These are phyloP conservation scores for Toxotes lorentzi DNA, from an alignment of 2,797 vertebrate genomes.

Conservation along the genomic window DNA sequence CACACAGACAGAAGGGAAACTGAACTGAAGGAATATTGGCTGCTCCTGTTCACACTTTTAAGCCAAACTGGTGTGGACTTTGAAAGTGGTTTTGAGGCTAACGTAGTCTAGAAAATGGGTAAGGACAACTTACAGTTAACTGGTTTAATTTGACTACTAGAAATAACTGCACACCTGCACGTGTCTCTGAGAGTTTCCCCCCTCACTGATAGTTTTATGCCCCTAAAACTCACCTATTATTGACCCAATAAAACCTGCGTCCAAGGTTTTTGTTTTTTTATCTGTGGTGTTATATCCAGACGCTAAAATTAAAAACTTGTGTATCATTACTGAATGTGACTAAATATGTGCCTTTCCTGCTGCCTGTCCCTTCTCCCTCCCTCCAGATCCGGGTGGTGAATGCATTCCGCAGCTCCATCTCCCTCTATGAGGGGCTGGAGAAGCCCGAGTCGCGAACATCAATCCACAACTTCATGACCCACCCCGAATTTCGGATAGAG, in stretches of 20 bases:
- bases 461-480: slow-evolving; percentile 99
- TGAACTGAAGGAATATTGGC: background rate
- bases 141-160: slow-evolving; percentile 34
- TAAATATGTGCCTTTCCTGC: slow-evolving; percentile 61
- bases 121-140: slow-evolving; percentile 21
- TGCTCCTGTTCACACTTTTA: background rate
- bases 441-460: slow-evolving; percentile 97
- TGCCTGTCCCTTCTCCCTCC: slow-evolving; percentile 45
- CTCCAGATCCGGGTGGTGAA: slow-evolving; percentile 99
- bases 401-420: slow-evolving; percentile 99
- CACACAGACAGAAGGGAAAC: background rate
- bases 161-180: slow-evolving; percentile 90
- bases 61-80: background rate
- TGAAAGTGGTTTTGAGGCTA: slow-evolving; percentile 11
- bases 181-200: slow-evolving; percentile 83
- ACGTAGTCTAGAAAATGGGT: background rate
- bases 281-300: slow-evolving; percentile 47
- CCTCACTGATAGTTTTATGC: slow-evolving; percentile 81
- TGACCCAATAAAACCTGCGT: slow-evolving; percentile 75
- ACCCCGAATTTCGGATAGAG: slow-evolving; percentile 99
- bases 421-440: slow-evolving; percentile 98
- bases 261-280: slow-evolving; percentile 37
- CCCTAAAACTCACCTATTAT: slow-evolving; percentile 83
- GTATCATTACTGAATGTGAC: slow-evolving; percentile 48
- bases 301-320: slow-evolving; percentile 34